Evolutionary conservation across 2,888 invertebrate genomes (phyloP).

Genomic region (Ceriagrion tenellum): DNA sequence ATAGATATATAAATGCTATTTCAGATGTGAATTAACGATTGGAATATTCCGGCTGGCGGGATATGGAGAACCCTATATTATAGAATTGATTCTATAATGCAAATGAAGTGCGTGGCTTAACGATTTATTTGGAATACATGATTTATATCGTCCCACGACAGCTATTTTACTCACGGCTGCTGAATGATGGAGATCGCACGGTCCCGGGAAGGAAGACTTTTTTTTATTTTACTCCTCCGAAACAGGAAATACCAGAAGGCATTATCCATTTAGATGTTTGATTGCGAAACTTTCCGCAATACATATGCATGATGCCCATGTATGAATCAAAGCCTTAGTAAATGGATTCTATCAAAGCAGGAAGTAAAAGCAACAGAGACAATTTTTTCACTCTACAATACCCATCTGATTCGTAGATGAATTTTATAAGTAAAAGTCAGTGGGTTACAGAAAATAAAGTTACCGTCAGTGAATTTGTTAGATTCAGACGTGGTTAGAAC

Average conservation of each 20-base stretch:
- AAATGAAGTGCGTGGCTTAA: background rate
- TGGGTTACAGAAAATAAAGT: too few species aligned
- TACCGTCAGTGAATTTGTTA: too few species aligned
- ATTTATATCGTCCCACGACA: background rate
- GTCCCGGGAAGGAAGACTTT: background rate
- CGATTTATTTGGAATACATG: constrained; percentile 1
- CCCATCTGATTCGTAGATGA: too few species aligned
- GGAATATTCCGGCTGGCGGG: background rate
- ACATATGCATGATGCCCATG: background rate
- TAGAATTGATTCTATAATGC: background rate
- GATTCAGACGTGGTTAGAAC: too few species aligned
- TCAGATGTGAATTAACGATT: background rate
- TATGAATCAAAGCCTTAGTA: background rate
- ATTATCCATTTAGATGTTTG: background rate
- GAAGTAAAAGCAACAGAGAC: too few species aligned
- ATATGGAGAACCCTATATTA: background rate
- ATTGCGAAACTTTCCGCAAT: background rate
- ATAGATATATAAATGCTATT: background rate
- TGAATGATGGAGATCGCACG: background rate
- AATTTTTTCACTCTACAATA: too few species aligned
- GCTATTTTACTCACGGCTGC: background rate
- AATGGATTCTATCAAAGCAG: too few species aligned
- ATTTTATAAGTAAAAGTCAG: too few species aligned
- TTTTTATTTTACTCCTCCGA: background rate
- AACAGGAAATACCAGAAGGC: background rate